These are phyloP conservation scores for Fregetta grallaria DNA, from an alignment of 2,113 vertebrate species.

Conservation along the genomic window DNA sequence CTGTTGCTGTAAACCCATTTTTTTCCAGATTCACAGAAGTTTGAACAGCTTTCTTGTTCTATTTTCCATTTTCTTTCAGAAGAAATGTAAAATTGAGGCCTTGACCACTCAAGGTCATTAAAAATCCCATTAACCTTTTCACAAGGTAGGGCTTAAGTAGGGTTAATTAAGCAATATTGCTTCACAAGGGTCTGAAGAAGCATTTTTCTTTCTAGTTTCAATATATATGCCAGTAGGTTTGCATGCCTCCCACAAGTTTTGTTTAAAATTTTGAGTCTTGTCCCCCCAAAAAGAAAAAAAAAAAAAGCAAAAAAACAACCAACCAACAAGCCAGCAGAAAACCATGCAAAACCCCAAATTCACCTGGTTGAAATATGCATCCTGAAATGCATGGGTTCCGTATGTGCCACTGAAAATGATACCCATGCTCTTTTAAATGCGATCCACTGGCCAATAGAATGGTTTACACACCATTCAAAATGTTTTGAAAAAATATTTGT, in stretches of 20 bases:
- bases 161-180: conserved; percentile 72
- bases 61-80: conserved; percentile 68
- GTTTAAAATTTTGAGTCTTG: not conserved
- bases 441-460: not conserved
- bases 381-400: not conserved
- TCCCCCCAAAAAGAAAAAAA: not conserved
- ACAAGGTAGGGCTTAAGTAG: conserved; percentile 70
- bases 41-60: conserved; percentile 54
- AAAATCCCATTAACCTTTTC: conserved; percentile 72
- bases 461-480: not conserved
- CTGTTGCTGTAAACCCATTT: conserved; percentile 10
- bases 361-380: not conserved
- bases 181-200: conserved; percentile 57
- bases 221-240: conserved; percentile 7
- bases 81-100: conserved; percentile 71
- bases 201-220: conserved; percentile 50
- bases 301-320: not conserved
- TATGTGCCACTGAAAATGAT: not conserved
- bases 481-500: not conserved
- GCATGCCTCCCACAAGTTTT: not conserved
- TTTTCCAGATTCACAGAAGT: not conserved
- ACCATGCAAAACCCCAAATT: not conserved
- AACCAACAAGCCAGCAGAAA: not conserved
- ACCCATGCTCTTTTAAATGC: not conserved
- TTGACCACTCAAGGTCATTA: conserved; percentile 73